Conservation (phyloP, 2,888 invertebrate species). For the Hirtodrosophila confusa region DNA sequence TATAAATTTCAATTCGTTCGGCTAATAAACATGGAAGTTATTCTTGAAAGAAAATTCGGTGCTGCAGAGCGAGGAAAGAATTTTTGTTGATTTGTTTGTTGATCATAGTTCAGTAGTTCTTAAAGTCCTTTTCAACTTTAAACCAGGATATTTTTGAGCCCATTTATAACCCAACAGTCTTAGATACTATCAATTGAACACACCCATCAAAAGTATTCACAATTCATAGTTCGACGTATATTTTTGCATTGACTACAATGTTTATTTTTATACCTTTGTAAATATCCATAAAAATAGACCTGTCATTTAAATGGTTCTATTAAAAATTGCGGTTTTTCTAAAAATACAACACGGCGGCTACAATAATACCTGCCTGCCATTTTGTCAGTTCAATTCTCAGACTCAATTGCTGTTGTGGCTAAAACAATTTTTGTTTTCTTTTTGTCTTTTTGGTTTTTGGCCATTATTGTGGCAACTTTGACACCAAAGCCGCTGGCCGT, state of each 20-base stretch:
- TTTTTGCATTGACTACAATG: background rate
- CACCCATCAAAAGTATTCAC: constrained; percentile 17
- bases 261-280: constrained; percentile 38
- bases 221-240: background rate
- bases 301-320: constrained; percentile 68
- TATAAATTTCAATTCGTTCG: no score
- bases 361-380: constrained; percentile 46
- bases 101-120: no score
- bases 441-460: constrained; percentile 19
- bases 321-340: constrained; percentile 71
- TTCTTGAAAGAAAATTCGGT: no score
- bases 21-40: no score
- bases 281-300: constrained; percentile 69
- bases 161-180: background rate
- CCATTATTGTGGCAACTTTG: constrained; percentile 62
- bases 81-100: no score
- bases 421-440: constrained; percentile 20
- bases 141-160: no score
- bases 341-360: constrained; percentile 52
- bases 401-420: constrained; percentile 50
- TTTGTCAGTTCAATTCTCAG: constrained; percentile 33
- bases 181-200: constrained; percentile 8
- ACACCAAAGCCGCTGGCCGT: constrained; percentile 62
- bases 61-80: no score
- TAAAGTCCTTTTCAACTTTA: no score